Conservation (phyloP, 2,888 invertebrate species). For the Pecten maximus region DNA sequence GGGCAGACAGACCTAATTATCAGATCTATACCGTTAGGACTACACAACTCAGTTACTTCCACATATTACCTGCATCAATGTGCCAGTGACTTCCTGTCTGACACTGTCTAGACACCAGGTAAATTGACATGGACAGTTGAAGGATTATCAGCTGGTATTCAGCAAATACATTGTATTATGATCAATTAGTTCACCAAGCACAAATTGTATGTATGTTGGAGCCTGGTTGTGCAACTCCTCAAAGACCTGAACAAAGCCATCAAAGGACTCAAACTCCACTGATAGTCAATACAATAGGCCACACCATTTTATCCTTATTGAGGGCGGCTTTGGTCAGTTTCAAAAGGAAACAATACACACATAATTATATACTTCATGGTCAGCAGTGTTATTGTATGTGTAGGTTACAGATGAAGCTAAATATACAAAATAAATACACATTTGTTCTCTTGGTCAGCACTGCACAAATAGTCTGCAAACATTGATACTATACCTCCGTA, state of each 20-base stretch:
- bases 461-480: constrained; percentile 37
- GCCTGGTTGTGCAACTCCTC: no score
- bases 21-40: not conserved
- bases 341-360: no score
- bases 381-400: not conserved
- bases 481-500: not conserved
- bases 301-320: no score
- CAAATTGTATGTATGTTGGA: not conserved
- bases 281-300: no score
- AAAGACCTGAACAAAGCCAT: no score
- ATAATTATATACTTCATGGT: not conserved
- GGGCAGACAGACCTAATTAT: not conserved
- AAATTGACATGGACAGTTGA: not conserved
- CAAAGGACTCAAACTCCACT: no score
- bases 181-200: not conserved
- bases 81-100: not conserved
- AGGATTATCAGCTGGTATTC: not conserved
- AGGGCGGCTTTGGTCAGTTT: no score
- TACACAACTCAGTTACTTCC: not conserved
- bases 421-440: not conserved
- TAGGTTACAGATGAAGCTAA: not conserved
- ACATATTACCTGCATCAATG: not conserved
- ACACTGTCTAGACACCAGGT: not conserved
- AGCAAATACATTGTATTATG: not conserved
- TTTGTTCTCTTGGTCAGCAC: not conserved